Base-by-base conservation (phyloP, 2,888 invertebrate species). In the Syrphus vitripennis region DNA sequence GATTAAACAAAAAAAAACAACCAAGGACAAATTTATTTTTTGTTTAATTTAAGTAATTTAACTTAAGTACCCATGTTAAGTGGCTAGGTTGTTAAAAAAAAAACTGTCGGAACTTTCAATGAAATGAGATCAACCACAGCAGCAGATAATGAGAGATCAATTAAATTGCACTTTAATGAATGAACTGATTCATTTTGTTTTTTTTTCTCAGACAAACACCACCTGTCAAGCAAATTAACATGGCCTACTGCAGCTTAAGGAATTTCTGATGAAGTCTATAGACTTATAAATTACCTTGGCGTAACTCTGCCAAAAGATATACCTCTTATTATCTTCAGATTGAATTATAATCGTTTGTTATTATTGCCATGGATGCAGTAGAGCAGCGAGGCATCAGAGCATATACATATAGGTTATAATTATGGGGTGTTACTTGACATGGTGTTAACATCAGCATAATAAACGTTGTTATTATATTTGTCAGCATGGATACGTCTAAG, bases 161-260 rank as follows among this genome's bases (percentile, higher is more conserved):
- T 63, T 79, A 57, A 79, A 7, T 55, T 37, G 9, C 26, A 24
- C 50, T 53, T 63, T 29, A 63, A 42, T 26, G 70, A 40, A 53
- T 65, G 29, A 24, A 21, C 65, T 72, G 57, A 72, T 67, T 79
- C 72, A 70, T 67, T 26, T n/a, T n/a, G n/a, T n/a, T n/a, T n/a
- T n/a, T n/a, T 24, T 42, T 3, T 14, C 34, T 6, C 3, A 55
- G 48, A 12, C 26, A 19, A 72, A 63, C 42, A 72, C 70, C 59
- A 70, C 71, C 78, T 72, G 79, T 65, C 26, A 16, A n/a, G 21
- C 16, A 14, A n/a, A 14, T 71, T 31, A 16, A 34, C 9, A 63
- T 45, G 53, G 14, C 26, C 9, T 63, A 19, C n/a, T 24, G 37
- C n/a, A 59, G 2, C 9, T 21, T 21, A 14, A 63, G 16, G 10